Base-by-base conservation (phyloP, 2,888 invertebrate species). In the Acronicta leporina region DNA sequence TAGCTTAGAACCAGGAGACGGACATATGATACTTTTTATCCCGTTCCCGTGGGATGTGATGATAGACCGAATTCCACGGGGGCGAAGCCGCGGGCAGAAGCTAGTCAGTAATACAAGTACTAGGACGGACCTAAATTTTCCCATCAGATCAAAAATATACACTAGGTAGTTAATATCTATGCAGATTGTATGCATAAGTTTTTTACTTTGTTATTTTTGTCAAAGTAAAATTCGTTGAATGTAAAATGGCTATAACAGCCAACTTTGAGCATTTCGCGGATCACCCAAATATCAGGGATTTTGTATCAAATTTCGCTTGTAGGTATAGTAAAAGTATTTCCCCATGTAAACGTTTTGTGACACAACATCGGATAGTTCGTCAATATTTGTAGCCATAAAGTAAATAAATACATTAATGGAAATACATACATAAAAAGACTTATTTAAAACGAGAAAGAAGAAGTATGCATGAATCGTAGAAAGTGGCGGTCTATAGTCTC, bases 241-340 rank as follows among this genome's bases (percentile, higher is more conserved):
- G 40, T 66, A 68, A 68, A 68, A 42, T 27, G 6, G n/a, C 14
- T 42, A n/a, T 45, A 53, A 46, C 33, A 16, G 35, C 48, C 15
- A 40, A 35, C 35, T 25, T 5, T 43, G 42, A 41, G 25, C 15
- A 14, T 27, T 42, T 46, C 42, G 11, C 38, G 20, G 57, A 52
- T 67, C 67, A 58, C 43, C 46, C 25, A 16, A 27, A 55, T 33
- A 54, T 55, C 49, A 16, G 40, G 49, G 44, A 62, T 56, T 66
- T 20, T 45, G 30, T 57, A 63, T 63, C 57, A 60, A 38, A 53
- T 67, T 66, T 63, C 40, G 25, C 10, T 48, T 30, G 14, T 43
- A 41, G 43, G 20, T 68, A 9, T 42, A n/a, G 6, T 35, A 5
- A 13, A 35, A 40, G 40, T 40, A 60, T 33, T 47, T 0, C 38